Percentiles rank a stretch among this genome's conserved stretches.
phyloP scores from a whole-genome alignment of 2,113 vertebrate species.

The Laticauda laticaudata region DNA sequence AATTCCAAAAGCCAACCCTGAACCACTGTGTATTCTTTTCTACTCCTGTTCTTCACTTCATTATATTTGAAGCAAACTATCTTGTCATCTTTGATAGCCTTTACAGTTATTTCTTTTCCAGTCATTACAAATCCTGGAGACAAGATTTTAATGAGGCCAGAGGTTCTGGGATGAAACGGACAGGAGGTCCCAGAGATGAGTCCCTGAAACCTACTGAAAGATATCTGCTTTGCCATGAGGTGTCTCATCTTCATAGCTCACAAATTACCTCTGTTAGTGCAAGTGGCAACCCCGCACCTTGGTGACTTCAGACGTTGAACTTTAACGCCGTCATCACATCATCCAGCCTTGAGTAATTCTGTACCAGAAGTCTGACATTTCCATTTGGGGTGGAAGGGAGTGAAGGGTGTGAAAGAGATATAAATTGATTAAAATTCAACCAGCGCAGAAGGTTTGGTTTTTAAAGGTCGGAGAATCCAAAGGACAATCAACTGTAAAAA shows the following conservation, averaged over 20 bases:
- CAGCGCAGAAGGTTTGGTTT: slow-evolving; percentile 59
- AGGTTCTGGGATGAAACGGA: slow-evolving; percentile 39
- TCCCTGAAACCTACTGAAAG: slow-evolving; percentile 56
- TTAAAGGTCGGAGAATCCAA: slow-evolving; percentile 67
- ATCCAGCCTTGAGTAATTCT: slow-evolving; percentile 55
- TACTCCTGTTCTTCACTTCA: neutral
- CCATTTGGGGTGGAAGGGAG: slow-evolving; percentile 39
- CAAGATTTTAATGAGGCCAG: slow-evolving; percentile 57
- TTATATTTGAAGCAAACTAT: neutral
- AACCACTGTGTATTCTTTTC: rapidly evolving
- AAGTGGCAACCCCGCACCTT: slow-evolving; percentile 21
- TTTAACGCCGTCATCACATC: slow-evolving; percentile 60
- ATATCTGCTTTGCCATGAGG: slow-evolving; percentile 36
- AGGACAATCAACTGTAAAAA: slow-evolving; percentile 65
- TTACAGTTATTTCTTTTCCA: slow-evolving; percentile 5
- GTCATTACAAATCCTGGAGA: slow-evolving; percentile 39
- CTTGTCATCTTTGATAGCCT: neutral
- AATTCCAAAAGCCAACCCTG: neutral
- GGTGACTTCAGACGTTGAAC: slow-evolving; percentile 62
- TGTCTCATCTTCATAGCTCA: slow-evolving; percentile 40
- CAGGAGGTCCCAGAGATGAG: slow-evolving; percentile 19
- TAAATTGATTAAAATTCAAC: slow-evolving; percentile 72
- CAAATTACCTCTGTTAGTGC: slow-evolving; percentile 49
- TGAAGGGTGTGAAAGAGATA: slow-evolving; percentile 41
- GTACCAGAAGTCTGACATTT: slow-evolving; percentile 67